A percentile compares a stretch with the other conserved stretches of the same genome.
Evolutionary conservation across 2,888 invertebrate genomes (phyloP).

Genomic region (Adelphocoris suturalis): DNA sequence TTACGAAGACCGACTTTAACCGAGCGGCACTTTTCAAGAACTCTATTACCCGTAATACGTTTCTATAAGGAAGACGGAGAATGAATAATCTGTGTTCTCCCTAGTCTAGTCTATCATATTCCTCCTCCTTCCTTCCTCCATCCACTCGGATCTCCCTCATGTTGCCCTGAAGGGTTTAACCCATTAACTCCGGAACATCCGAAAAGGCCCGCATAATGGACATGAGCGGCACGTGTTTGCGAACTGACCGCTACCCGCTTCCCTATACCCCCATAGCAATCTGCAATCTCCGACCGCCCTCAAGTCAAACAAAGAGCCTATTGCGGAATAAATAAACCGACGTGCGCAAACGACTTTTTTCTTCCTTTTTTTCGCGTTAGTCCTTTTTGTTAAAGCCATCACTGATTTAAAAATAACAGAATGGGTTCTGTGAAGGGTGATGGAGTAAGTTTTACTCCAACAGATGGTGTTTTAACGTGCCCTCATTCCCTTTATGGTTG

Average conservation of each 20-base stretch:
- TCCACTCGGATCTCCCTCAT: background rate
- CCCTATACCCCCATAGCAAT: constrained; percentile 62
- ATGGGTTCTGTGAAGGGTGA: background rate
- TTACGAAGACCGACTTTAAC: background rate
- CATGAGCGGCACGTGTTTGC: constrained; percentile 49
- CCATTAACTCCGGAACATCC: constrained; percentile 55
- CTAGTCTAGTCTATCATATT: background rate
- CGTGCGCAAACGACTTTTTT: constrained; percentile 64
- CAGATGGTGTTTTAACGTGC: constrained; percentile 33
- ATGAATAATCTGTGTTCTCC: background rate
- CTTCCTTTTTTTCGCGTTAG: constrained; percentile 1
- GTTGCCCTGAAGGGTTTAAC: constrained; percentile 30
- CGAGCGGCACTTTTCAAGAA: constrained; percentile 18
- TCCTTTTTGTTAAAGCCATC: background rate
- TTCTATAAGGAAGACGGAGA: background rate
- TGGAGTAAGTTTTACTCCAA: background rate
- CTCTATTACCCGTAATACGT: constrained; percentile 6
- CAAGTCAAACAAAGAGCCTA: constrained; percentile 66
- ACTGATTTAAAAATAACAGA: constrained; percentile 5
- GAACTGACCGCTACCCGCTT: constrained; percentile 51
- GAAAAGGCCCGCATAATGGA: constrained; percentile 52
- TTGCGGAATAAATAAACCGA: constrained; percentile 62
- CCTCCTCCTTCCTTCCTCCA: background rate
- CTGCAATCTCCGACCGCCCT: constrained; percentile 56
- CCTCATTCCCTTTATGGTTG: constrained; percentile 3